Evolutionary conservation across 2,888 invertebrate species (phyloP).

Genomic region (Epinotia brunnichana): DNA sequence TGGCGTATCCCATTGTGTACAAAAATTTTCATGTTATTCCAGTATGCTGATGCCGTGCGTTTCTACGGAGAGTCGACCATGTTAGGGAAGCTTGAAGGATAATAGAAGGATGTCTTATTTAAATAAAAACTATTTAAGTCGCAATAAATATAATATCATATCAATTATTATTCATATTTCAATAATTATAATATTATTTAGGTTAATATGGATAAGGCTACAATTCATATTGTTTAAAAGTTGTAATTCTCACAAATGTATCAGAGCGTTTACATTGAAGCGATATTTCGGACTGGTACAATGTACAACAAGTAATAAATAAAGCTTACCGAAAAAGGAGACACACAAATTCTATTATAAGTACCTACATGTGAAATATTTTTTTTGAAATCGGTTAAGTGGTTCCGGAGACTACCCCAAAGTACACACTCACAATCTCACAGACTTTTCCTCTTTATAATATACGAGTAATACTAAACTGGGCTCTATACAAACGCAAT

Average conservation of each 20-base stretch:
- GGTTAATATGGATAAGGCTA: conserved; percentile 79
- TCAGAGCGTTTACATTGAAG: background rate
- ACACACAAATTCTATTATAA: background rate
- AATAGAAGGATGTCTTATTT: background rate
- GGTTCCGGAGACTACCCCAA: no score
- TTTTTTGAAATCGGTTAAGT: no score
- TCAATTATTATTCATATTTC: conserved; percentile 73
- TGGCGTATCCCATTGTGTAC: no score
- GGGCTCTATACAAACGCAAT: conserved; percentile 10
- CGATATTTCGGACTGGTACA: background rate
- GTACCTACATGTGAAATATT: no score
- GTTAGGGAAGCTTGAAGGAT: background rate
- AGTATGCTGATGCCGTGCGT: no score
- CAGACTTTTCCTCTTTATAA: background rate
- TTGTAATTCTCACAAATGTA: conserved; percentile 66
- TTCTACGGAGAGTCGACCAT: no score
- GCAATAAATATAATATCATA: conserved; percentile 81
- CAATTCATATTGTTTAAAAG: conserved; percentile 69
- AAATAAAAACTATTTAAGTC: conserved; percentile 48
- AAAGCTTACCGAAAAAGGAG: background rate
- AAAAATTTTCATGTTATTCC: no score
- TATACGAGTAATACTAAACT: conserved; percentile 8
- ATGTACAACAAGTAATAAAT: background rate
- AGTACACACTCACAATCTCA: no score
- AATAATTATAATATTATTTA: conserved; percentile 65